Evolutionary conservation across 2,113 vertebrate genomes (phyloP).

Genomic region (Malurus melanocephalus): DNA sequence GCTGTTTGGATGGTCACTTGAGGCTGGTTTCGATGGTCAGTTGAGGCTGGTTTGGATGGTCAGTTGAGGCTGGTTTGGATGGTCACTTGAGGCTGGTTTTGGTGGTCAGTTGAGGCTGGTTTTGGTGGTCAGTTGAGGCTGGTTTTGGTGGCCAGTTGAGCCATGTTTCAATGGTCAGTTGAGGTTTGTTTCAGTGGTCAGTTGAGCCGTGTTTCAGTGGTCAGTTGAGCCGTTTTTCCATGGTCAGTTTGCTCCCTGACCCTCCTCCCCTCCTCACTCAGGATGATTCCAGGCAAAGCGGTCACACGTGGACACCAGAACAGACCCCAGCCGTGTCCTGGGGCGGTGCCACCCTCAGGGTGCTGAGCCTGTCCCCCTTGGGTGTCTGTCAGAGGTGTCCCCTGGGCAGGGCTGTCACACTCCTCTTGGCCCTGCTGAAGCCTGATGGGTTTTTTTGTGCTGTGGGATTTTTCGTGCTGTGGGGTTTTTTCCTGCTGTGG

Average conservation of each 20-base stretch:
- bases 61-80: too few species aligned
- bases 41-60: too few species aligned
- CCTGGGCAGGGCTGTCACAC: background rate
- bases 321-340: accelerated
- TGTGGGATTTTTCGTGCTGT: too few species aligned
- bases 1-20: accelerated
- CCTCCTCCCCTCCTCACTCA: background rate
- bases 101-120: too few species aligned
- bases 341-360: background rate
- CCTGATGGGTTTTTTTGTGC: too few species aligned
- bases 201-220: too few species aligned
- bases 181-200: too few species aligned
- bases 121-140: too few species aligned
- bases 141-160: too few species aligned
- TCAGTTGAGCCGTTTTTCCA: accelerated
- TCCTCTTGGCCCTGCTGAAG: background rate
- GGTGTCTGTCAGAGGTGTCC: accelerated
- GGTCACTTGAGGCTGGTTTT: too few species aligned
- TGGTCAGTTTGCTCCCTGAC: background rate
- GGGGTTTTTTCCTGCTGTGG: background rate
- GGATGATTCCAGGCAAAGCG: accelerated
- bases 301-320: accelerated
- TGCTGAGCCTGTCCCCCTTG: accelerated
- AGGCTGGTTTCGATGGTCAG: accelerated
- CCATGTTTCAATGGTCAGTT: accelerated